A percentile compares a stretch with the other conserved stretches of the same genome.
Evolutionary conservation across 1,140 invertebrate genomes (phyloP).

Genomic region (Papilio polytes): DNA sequence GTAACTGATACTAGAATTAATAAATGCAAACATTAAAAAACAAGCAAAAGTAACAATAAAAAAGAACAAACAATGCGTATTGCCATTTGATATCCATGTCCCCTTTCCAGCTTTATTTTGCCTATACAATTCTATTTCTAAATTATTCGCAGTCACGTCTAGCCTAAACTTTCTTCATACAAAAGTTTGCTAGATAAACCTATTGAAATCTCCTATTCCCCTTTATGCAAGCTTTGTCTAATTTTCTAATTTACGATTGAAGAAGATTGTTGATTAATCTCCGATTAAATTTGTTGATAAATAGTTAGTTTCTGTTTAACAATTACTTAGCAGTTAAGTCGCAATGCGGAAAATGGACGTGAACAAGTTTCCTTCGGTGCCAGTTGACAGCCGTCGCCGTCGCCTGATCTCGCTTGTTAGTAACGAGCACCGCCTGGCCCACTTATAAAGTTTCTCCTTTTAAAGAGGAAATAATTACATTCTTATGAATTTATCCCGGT

Average conservation of each 20-base stretch:
- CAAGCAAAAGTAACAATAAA: no score
- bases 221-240: not conserved
- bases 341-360: slow-evolving; percentile 34
- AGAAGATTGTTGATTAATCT: not conserved
- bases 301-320: slow-evolving; percentile 29
- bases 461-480: slow-evolving; percentile 31
- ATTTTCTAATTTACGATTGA: not conserved
- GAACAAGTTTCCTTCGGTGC: slow-evolving; percentile 21
- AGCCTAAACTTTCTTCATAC: not conserved
- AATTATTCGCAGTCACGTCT: not conserved
- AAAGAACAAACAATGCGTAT: no score
- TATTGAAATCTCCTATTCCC: not conserved
- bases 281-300: not conserved
- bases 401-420: slow-evolving; percentile 47
- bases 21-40: no score
- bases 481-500: not conserved
- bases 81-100: no score
- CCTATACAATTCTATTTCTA: not conserved
- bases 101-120: not conserved
- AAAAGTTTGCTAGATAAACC: not conserved
- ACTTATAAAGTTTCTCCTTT: slow-evolving; percentile 55
- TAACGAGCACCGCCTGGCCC: slow-evolving; percentile 40
- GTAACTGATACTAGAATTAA: no score
- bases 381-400: not conserved
- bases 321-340: slow-evolving; percentile 30